phyloP scores from a whole-genome alignment of 2,113 vertebrate species.

The Oreamnos americanus region DNA sequence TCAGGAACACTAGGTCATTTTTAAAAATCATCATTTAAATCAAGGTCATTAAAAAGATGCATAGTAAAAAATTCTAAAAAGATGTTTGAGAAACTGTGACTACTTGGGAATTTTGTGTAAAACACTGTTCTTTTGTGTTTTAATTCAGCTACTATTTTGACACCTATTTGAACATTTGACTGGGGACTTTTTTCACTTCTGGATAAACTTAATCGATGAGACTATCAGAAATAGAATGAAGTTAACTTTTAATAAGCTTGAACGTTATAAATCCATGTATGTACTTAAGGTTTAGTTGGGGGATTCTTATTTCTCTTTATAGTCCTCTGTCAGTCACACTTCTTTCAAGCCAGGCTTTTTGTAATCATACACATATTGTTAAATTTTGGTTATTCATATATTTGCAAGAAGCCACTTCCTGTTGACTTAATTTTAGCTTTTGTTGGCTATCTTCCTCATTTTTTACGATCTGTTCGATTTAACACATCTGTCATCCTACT shows the following conservation, averaged over 20 bases:
- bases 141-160: not conserved
- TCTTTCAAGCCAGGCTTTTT: not conserved
- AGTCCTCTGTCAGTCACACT: not conserved
- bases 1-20: not conserved
- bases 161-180: not conserved
- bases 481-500: not conserved
- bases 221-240: not conserved
- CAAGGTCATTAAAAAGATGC: not conserved
- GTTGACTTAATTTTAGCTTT: not conserved
- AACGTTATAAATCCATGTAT: not conserved
- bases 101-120: conserved; percentile 14
- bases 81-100: not conserved
- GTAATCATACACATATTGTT: not conserved
- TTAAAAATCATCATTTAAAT: not conserved
- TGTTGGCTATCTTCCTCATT: not conserved
- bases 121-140: not conserved
- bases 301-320: not conserved
- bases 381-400: not conserved
- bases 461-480: not conserved
- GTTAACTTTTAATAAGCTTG: not conserved
- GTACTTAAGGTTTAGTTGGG: not conserved
- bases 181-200: not conserved
- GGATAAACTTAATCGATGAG: not conserved
- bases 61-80: not conserved
- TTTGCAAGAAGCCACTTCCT: not conserved